phyloP scores from a whole-genome alignment of 2,113 vertebrate species.

The Labrus mixtus region DNA sequence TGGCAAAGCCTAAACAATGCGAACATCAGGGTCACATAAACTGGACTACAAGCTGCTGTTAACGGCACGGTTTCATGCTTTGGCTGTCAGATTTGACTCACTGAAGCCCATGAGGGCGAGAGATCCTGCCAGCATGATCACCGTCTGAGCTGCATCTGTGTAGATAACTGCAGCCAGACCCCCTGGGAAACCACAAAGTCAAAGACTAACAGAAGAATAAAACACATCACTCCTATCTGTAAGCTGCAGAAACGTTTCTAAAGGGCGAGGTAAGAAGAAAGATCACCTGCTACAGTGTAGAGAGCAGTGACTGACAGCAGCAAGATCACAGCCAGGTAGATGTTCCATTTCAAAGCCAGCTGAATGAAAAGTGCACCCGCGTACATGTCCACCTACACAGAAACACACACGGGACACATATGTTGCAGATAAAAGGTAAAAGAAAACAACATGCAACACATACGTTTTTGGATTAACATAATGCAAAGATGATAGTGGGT shows the following conservation, averaged over 20 bases:
- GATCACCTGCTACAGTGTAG: constrained; percentile 92
- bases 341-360: constrained; percentile 92
- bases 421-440: background rate
- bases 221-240: background rate
- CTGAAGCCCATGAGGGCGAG: constrained; percentile 87
- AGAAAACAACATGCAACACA: background rate
- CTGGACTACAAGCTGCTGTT: background rate
- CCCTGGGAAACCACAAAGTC: constrained; percentile 79
- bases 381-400: constrained; percentile 94
- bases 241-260: background rate
- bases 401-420: background rate
- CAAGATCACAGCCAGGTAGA: constrained; percentile 89
- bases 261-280: background rate
- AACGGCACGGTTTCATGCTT: background rate
- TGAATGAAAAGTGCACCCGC: constrained; percentile 97
- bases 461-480: background rate
- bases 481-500: background rate
- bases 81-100: background rate
- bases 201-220: background rate
- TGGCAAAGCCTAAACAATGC: constrained; percentile 85
- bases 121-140: constrained; percentile 92
- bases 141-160: constrained; percentile 93
- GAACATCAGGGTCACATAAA: constrained; percentile 5
- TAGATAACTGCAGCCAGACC: constrained; percentile 98
- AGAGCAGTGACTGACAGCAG: constrained; percentile 89